Conservation (phyloP, 2,888 invertebrate species). For the Metalampra italica region DNA sequence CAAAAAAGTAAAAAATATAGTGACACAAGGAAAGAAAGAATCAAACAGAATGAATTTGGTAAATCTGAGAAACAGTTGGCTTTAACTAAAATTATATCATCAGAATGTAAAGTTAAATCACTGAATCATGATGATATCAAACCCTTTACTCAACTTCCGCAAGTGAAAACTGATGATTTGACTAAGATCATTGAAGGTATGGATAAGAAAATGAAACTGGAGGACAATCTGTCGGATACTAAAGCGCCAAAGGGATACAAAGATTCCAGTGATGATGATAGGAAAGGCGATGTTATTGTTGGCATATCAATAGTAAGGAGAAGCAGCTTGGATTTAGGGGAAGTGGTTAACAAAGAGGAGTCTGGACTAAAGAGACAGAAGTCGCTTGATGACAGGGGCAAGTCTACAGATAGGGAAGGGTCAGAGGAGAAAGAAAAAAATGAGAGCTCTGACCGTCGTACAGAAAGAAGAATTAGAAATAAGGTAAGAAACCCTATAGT, state of each 20-base stretch:
- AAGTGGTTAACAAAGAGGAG: conserved; percentile 49
- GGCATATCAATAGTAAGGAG: conserved; percentile 45
- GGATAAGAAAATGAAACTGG: conserved; percentile 62
- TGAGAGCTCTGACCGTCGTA: conserved; percentile 75
- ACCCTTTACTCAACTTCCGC: conserved; percentile 71
- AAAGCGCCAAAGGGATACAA: background rate
- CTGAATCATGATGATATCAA: conserved; percentile 67
- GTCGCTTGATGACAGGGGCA: conserved; percentile 77
- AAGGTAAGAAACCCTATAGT: conserved; percentile 63
- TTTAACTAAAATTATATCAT: conserved; percentile 55
- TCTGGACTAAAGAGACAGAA: conserved; percentile 70
- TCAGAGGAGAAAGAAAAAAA: conserved; percentile 72
- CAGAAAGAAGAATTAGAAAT: conserved; percentile 82
- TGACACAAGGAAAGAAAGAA: conserved; percentile 68
- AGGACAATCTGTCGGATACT: conserved; percentile 29
- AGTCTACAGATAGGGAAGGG: conserved; percentile 74
- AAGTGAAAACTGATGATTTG: conserved; percentile 71
- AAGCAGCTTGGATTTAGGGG: conserved; percentile 62
- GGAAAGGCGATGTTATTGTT: conserved; percentile 25
- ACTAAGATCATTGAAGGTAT: conserved; percentile 65
- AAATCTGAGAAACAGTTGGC: conserved; percentile 62
- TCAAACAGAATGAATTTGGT: conserved; percentile 47
- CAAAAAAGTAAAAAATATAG: conserved; percentile 71
- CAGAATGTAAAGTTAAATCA: conserved; percentile 55
- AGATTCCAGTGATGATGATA: conserved; percentile 37